Percentiles rank a stretch among this genome's conserved stretches.
phyloP scores from a whole-genome alignment of 2,113 vertebrate genomes.

The Oncorhynchus kisutch region DNA sequence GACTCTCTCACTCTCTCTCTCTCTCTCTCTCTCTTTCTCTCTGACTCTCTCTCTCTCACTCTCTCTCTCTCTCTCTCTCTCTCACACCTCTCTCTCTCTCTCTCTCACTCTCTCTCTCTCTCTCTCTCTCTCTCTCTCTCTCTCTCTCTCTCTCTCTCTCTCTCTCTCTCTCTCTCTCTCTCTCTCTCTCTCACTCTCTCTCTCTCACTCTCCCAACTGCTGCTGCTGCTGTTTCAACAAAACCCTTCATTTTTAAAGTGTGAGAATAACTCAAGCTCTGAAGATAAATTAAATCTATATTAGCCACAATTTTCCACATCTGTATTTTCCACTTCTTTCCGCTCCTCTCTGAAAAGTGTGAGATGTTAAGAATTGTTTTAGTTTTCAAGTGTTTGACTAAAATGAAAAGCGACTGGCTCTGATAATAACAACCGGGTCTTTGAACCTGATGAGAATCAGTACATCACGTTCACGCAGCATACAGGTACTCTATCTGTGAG shows the following conservation, averaged over 20 bases:
- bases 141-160: not conserved
- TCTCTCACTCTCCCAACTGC: not conserved
- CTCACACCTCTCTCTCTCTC: too few relatives aligned
- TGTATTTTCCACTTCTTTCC: not conserved
- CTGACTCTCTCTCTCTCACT: too few relatives aligned
- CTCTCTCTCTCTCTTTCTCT: too few relatives aligned
- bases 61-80: too few relatives aligned
- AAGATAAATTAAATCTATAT: not conserved
- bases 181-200: not conserved
- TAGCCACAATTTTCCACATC: not conserved
- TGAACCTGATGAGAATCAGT: constrained; percentile 20
- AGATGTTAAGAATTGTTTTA: not conserved
- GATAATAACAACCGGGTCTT: constrained; percentile 19
- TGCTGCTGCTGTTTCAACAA: not conserved
- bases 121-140: not conserved
- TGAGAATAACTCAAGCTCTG: not conserved
- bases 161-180: not conserved
- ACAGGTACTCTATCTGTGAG: constrained; percentile 44
- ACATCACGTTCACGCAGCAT: constrained; percentile 30
- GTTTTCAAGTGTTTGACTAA: not conserved
- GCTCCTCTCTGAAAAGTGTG: not conserved
- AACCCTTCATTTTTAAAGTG: not conserved
- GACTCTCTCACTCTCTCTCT: too few relatives aligned
- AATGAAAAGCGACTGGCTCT: constrained; percentile 13
- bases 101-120: too few relatives aligned